These are phyloP conservation scores for Tribolium castaneum DNA, from an alignment of 1,140 invertebrate genomes.

Conservation along the genomic window DNA sequence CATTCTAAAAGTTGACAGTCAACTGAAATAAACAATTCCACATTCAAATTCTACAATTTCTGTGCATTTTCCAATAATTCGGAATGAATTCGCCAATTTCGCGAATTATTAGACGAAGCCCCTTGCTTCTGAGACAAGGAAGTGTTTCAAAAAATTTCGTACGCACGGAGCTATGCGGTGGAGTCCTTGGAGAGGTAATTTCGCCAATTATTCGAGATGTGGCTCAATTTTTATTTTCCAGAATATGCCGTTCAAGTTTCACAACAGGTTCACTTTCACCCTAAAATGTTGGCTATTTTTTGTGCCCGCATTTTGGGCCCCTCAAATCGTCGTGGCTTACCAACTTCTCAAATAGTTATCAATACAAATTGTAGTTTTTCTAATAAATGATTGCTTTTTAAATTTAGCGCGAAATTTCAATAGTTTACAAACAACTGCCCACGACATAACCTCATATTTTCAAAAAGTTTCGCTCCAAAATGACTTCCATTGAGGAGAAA, in stretches of 20 bases:
- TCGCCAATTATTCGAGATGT: background rate
- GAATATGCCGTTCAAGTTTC: background rate
- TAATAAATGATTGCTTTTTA: background rate
- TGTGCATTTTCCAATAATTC: no score
- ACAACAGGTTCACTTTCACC: background rate
- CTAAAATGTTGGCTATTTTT: background rate
- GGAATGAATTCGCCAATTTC: no score
- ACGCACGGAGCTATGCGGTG: background rate
- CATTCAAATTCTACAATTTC: no score
- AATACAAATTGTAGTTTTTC: no score
- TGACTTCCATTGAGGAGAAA: slow-evolving; percentile 36
- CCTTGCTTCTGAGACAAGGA: no score
- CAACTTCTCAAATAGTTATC: background rate
- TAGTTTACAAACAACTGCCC: background rate
- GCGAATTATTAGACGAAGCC: no score
- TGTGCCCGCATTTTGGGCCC: background rate
- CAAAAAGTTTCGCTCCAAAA: background rate
- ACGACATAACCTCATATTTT: background rate
- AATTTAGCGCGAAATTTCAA: background rate
- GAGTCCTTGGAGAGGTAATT: background rate
- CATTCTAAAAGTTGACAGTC: no score
- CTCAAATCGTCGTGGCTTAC: background rate
- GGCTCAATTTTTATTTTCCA: background rate
- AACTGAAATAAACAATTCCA: no score
- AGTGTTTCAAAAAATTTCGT: background rate